Evolutionary conservation across 1,140 invertebrate genomes (phyloP).

Genomic region (Rhopalosiphum maidis): DNA sequence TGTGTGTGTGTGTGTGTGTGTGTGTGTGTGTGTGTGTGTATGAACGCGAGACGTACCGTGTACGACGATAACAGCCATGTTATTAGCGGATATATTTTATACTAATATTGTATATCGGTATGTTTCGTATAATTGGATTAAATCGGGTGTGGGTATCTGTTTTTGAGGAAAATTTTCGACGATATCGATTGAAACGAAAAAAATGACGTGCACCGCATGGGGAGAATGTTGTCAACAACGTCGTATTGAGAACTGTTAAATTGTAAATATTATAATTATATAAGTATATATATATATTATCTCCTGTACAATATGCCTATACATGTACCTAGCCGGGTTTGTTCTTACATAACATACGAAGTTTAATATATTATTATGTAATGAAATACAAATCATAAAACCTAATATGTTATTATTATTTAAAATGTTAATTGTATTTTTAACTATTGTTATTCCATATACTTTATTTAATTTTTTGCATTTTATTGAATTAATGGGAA

Average conservation of each 20-base stretch:
- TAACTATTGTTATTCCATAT: too few relatives aligned
- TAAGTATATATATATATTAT: too few relatives aligned
- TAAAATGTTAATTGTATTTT: background rate
- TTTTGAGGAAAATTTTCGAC: background rate
- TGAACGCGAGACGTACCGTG: background rate
- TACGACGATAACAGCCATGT: background rate
- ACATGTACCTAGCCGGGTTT: background rate
- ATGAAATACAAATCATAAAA: too few relatives aligned
- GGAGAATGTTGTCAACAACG: background rate
- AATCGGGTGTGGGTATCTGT: background rate
- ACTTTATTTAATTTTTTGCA: too few relatives aligned
- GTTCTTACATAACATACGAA: too few relatives aligned
- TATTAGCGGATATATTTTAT: background rate
- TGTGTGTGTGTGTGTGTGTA: background rate
- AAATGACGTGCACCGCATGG: background rate
- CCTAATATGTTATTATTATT: too few relatives aligned
- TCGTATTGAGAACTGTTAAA: background rate
- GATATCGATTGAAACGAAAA: background rate
- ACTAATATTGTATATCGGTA: too few relatives aligned
- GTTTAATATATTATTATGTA: too few relatives aligned
- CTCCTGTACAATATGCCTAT: background rate
- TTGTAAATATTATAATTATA: background rate
- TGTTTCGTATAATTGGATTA: constrained; percentile 26
- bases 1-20: background rate
- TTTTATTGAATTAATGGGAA: too few relatives aligned